Conservation (phyloP, 2,113 vertebrate genomes). For the Ciconia boyciana region DNA sequence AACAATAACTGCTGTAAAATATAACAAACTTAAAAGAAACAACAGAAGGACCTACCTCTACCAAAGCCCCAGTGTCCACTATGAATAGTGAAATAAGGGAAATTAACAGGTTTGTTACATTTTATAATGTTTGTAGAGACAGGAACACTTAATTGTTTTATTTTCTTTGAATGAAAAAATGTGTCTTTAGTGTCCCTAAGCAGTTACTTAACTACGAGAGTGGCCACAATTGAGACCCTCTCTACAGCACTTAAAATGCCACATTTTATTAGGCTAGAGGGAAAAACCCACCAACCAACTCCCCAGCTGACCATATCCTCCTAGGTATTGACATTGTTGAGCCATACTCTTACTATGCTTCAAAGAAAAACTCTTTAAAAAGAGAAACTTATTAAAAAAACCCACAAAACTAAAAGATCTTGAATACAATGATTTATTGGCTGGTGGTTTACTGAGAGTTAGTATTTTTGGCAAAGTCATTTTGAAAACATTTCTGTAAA, state of each 20-base stretch:
- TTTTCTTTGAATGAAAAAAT: background rate
- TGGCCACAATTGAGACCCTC: background rate
- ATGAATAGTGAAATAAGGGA: background rate
- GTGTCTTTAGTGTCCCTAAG: background rate
- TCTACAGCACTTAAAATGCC: constrained; percentile 40
- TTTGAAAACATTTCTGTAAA: background rate
- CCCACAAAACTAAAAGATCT: background rate
- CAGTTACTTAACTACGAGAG: background rate
- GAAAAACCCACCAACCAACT: background rate
- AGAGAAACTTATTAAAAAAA: background rate
- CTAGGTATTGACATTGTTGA: background rate
- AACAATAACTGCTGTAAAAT: background rate
- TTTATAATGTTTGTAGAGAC: background rate
- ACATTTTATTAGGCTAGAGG: constrained; percentile 12
- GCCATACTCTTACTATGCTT: background rate
- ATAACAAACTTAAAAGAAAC: background rate
- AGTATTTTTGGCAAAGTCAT: background rate
- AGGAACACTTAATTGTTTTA: background rate
- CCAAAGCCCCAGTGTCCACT: background rate
- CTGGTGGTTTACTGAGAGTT: background rate
- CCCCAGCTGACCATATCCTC: background rate
- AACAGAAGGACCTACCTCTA: background rate
- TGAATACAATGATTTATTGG: background rate
- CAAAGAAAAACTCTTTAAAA: background rate
- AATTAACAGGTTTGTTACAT: background rate